phyloP scores from a whole-genome alignment of 1,140 invertebrate species.

The Drosophila rhopaloa region DNA sequence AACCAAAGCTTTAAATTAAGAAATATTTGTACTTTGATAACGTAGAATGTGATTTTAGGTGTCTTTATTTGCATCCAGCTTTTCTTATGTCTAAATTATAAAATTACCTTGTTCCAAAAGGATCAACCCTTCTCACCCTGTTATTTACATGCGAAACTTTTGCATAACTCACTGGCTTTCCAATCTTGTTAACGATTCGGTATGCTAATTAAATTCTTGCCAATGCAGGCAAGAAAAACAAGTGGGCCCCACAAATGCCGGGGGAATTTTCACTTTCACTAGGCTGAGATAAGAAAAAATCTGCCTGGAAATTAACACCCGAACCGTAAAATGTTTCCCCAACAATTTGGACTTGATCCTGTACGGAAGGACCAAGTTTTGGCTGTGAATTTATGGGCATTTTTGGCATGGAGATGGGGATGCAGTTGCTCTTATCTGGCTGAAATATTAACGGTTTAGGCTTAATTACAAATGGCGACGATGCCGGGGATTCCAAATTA shows the following conservation, averaged over 20 bases:
- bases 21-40: neutral
- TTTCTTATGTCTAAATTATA: slow-evolving; percentile 4
- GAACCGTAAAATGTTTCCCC: slow-evolving; percentile 67
- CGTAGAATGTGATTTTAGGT: neutral
- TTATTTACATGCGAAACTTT: slow-evolving; percentile 31
- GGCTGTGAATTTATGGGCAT: slow-evolving; percentile 46
- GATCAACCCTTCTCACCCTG: slow-evolving; percentile 9
- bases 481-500: slow-evolving; percentile 61
- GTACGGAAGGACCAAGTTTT: slow-evolving; percentile 58
- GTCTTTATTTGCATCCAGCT: neutral
- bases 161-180: slow-evolving; percentile 68
- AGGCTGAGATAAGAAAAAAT: slow-evolving; percentile 47
- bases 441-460: slow-evolving; percentile 81
- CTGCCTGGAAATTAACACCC: slow-evolving; percentile 68
- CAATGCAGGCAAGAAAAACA: slow-evolving; percentile 61
- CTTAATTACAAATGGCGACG: slow-evolving; percentile 81
- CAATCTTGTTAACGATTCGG: slow-evolving; percentile 79
- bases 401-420: slow-evolving; percentile 15
- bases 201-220: slow-evolving; percentile 77
- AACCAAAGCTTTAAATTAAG: too few relatives aligned
- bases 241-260: slow-evolving; percentile 8
- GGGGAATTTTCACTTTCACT: slow-evolving; percentile 53
- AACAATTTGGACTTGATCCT: slow-evolving; percentile 46
- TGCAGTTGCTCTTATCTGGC: slow-evolving; percentile 67
- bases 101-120: neutral